phyloP scores from a whole-genome alignment of 37 sponge, comb jelly and placozoan genomes.

The Oopsacas minuta region DNA sequence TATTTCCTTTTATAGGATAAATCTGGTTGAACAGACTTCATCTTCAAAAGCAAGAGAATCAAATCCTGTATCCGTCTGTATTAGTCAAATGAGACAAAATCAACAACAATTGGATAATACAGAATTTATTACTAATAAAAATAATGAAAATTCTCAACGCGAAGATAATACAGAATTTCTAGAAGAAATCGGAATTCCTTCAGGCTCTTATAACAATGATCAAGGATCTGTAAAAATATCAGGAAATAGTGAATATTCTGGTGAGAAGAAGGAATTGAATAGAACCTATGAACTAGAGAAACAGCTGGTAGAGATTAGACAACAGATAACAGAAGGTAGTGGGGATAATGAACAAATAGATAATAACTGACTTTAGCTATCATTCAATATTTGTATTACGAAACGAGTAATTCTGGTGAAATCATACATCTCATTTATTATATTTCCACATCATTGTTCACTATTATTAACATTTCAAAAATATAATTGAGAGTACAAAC shows the following conservation, averaged over 20 bases:
- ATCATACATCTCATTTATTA: too few species aligned
- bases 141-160: background rate
- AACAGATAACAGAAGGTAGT: background rate
- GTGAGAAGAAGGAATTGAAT: background rate
- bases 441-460: too few species aligned
- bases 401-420: too few species aligned
- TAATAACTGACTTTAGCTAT: background rate
- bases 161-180: background rate
- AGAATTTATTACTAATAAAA: background rate
- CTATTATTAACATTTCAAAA: too few species aligned
- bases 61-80: conserved; percentile 1
- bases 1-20: background rate
- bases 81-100: background rate
- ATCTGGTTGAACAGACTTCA: background rate
- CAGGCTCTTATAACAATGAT: background rate
- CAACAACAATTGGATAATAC: background rate
- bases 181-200: background rate
- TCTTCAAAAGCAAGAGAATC: background rate
- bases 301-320: background rate
- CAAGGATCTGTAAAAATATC: background rate
- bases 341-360: background rate
- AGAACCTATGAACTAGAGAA: conserved; percentile 2
- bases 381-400: too few species aligned
- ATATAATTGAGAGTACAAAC: too few species aligned
- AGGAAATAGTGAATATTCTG: too few species aligned